Base-by-base conservation (phyloP, 2,113 vertebrate genomes). In the Phaethornis superciliosus region DNA sequence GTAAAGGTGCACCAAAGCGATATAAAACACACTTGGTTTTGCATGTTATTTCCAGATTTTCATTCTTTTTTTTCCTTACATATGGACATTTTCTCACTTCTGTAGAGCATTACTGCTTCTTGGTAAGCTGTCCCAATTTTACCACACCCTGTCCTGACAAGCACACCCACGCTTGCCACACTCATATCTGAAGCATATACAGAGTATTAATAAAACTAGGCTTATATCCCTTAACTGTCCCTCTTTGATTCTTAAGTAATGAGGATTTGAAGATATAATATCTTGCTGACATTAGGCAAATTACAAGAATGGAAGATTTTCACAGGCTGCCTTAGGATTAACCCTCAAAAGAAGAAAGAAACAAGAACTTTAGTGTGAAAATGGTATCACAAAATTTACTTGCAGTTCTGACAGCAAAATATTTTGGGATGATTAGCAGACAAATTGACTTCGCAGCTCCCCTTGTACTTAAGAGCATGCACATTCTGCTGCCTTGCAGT, bases 231-330 rank as follows among this genome's bases (percentile, higher is more conserved):
- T 58, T 85, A 91, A 92, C 26, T 5, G 14, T 82, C n/a, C 23
- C 37, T 40, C 32, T 69, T 54, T 64, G 12, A 44, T 71, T 81
- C 58, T 85, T 76, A 85, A 81, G 65, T 46, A 55, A 85, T 18
- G 81, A 81, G 8, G 6, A 3, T 12, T 58, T 89, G 55, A 77
- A 67, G 55, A 63, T 82, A 46, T 64, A 79, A 89, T 70, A 83
- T 46, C 11, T 67, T 85, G 68, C 46, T 55, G 55, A 80, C 30
- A 42, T 54, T 65, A 82, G 33, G 59, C 33, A 85, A 74, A 87
- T 26, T 40, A 82, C 28, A 87, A 83, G 49, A 92, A 83, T 12
- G 33, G 67, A 72, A 69, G 17, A 69, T 59, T 89, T 94, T 94
- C 51, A 86, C 6, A 2, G 42, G 20, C 35, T 69, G 17, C 33